phyloP scores from a whole-genome alignment of 2,888 invertebrate species.

The Rhagonycha lutea region DNA sequence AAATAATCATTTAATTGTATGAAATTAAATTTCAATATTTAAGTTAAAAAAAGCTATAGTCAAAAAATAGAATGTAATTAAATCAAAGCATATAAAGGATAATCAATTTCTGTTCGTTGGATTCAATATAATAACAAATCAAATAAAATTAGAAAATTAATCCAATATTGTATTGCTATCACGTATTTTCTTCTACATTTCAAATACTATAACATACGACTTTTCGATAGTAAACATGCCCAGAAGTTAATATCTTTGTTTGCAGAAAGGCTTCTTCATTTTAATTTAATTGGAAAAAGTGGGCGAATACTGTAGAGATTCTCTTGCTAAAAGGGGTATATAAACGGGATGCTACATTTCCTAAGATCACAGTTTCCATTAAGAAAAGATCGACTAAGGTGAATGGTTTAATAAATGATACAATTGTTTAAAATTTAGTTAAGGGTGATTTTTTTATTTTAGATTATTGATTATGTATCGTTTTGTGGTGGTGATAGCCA shows the following conservation, averaged over 20 bases:
- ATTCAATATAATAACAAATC: conserved; percentile 7
- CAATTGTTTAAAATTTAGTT: neutral
- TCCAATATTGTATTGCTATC: conserved; percentile 9
- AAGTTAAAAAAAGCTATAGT: neutral
- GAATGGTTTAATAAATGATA: neutral
- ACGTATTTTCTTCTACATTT: conserved; percentile 5
- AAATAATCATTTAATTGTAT: neutral
- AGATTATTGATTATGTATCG: conserved; percentile 28
- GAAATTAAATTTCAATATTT: neutral
- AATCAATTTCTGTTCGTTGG: neutral
- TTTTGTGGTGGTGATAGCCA: conserved; percentile 32
- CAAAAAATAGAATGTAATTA: neutral
- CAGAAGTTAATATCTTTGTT: conserved; percentile 21
- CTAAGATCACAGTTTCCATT: neutral
- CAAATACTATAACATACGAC: conserved; percentile 4
- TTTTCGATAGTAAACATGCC: conserved; percentile 12
- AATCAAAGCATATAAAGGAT: neutral
- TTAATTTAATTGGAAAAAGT: conserved; percentile 28
- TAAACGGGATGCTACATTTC: conserved; percentile 6
- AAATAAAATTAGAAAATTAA: conserved; percentile 5
- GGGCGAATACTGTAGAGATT: conserved; percentile 24
- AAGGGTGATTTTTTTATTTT: conserved; percentile 1
- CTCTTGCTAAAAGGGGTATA: conserved; percentile 14
- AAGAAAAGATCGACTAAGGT: neutral
- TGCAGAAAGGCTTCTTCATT: conserved; percentile 24